Percentiles rank a stretch among this genome's conserved stretches.
phyloP scores from a whole-genome alignment of 37 sponge, comb jelly and placozoan genomes.

The Chondrosia reniformis region DNA sequence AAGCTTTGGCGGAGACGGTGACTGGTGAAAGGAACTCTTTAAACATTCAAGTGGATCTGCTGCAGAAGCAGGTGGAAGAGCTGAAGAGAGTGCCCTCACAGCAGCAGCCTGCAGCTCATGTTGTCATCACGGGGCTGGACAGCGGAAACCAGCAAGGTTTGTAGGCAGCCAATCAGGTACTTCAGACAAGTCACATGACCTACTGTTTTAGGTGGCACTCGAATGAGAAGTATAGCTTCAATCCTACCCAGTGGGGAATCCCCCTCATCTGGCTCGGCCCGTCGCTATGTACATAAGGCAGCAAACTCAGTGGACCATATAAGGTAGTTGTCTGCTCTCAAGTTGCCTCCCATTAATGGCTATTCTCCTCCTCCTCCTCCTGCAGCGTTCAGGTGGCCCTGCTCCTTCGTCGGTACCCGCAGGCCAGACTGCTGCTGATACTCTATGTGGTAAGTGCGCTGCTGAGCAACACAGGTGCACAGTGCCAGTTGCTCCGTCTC shows the following conservation, averaged over 20 bases:
- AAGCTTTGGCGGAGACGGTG: conserved; percentile 79
- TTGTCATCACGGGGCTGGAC: conserved; percentile 4
- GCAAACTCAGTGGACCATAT: conserved; percentile 62
- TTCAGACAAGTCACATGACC: too few relatives aligned
- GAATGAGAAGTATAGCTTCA: conserved; percentile 48
- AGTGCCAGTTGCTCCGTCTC: too few relatives aligned
- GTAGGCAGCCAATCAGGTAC: too few relatives aligned
- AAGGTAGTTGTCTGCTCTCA: conserved; percentile 37
- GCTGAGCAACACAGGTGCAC: too few relatives aligned
- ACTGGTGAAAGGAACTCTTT: conserved; percentile 67
- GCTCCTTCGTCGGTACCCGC: conserved; percentile 76
- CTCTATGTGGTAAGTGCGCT: conserved; percentile 73
- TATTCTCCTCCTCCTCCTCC: too few relatives aligned
- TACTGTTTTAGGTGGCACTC: not conserved
- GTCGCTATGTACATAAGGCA: conserved; percentile 52
- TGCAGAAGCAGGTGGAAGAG: conserved; percentile 1
- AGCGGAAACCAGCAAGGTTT: not conserved
- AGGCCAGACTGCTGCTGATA: conserved; percentile 71
- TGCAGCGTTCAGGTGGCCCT: conserved; percentile 67
- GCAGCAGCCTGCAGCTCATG: not conserved
- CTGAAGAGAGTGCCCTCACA: too few relatives aligned
- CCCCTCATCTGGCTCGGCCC: not conserved
- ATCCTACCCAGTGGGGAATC: conserved; percentile 24
- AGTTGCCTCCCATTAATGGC: not conserved
- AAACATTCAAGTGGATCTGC: conserved; percentile 67